Base-by-base conservation (phyloP, 2,113 vertebrate genomes). In the Dendrocopos noguchii region DNA sequence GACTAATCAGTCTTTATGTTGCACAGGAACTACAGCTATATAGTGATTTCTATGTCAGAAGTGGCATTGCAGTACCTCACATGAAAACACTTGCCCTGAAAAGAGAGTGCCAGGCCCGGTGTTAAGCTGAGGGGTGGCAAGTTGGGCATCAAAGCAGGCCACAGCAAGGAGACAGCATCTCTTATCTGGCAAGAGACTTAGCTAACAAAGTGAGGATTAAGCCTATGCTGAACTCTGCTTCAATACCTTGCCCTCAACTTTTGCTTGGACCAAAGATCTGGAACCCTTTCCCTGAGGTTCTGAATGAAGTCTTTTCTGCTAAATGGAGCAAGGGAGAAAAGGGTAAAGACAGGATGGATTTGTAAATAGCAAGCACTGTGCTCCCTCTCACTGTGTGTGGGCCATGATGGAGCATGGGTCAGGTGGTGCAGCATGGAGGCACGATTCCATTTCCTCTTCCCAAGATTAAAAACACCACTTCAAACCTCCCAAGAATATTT, bases 301-400 rank as follows among this genome's bases (percentile, higher is more conserved):
- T 60, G 47, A 76, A 42, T 1, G 0, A 33, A 16, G 10, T 7
- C 14, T 93, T 71, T 73, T 55, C 50, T 72, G 15, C 42, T 72
- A 36, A 64, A 68, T 14, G 18, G 7, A 63, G 5, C 6, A 42
- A 75, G 7, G 47, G 34, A 52, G 18, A 36, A 66, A 57, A 46
- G 10, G 17, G n/a, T 25, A 42, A 73, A 61, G 46, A 47, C 39
- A 39, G 20, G 14, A n/a, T 17, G 8, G 28, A n/a, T 15, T 63
- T 76, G 78, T 65, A 44, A 74, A 44, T 1, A 63, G 18, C 18
- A 59, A 33, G 27, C 15, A n/a, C 7, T 3, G 0, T 0, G 0
- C 10, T 34, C 18, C 24, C 28, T 28, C 65, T 34, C 36, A 18
- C 27, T 9, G 78, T n/a, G 31, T 2, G 0, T 10, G 18, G 50